Evolutionary conservation across 2,888 invertebrate species (phyloP), one percentile per base, ranked within the genome.

Genomic region (Coenonympha arcania): DNA sequence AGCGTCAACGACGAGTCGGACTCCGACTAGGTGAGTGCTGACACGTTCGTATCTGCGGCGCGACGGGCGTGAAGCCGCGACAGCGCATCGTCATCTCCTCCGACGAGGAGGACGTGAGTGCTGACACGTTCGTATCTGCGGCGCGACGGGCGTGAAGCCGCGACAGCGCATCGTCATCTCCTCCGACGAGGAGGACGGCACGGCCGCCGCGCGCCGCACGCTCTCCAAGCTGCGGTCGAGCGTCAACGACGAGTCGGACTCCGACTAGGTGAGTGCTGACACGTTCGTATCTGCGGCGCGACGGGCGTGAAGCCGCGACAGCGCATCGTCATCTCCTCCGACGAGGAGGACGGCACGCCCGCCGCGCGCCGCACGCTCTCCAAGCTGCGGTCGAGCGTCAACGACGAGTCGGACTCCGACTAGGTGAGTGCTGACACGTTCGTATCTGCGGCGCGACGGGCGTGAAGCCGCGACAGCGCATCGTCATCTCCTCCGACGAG

Each of bases 291-390:
- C n/a, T n/a, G n/a, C n/a, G n/a, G n/a, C n/a, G n/a, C n/a, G n/a
- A n/a, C n/a, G n/a, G n/a, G n/a, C 64, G 81, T 79, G 43, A 83
- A 82, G 76, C 86, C 86, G 64, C 82, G 87, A 0, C 86, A 87
- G 56, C 84, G 86, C 65, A 87, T 87, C 71, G 86, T 87, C 4
- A 87, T 87, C 68, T 86, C 86, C 11, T 83, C 82, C 2, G 87
- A 87, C 76, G 87, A 87, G 71, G 87, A 87, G 76, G 85, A 87
- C 72, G 84, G 76, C 76, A 84, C 84, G 72, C 85, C 83, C 19
- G 79, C 79, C 63, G 79, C 83, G 57, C 64, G 85, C 8, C 79
- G 85, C 62, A 77, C 80, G 65, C 79, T 85, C 54, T 80, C 79
- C 76, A 82, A 82, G 69, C 76, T 84, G 67, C 76, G 85, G 57